phyloP scores from a whole-genome alignment of 1,140 invertebrate species.

The Frieseomelitta varia region DNA sequence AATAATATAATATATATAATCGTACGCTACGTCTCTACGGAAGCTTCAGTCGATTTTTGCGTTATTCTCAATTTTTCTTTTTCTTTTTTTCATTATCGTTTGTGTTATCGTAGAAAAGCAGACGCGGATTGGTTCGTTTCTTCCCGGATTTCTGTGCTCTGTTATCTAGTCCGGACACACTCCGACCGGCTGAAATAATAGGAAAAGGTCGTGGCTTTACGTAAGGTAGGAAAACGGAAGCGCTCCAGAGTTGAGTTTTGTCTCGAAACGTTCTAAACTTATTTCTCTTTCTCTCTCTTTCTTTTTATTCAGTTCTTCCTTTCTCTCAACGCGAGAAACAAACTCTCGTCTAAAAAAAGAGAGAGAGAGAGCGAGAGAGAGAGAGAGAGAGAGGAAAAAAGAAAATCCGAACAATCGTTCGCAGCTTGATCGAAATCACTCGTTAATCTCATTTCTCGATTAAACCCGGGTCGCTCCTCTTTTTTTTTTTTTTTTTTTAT shows the following conservation, averaged over 20 bases:
- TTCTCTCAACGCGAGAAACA: neutral
- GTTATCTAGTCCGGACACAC: slow-evolving; percentile 28
- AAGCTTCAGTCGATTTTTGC: neutral
- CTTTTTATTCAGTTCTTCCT: neutral
- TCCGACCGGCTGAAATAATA: slow-evolving; percentile 54
- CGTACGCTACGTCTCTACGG: too few species aligned
- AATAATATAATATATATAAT: too few species aligned
- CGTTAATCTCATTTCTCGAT: slow-evolving; percentile 31
- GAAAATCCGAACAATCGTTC: neutral
- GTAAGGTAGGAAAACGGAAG: slow-evolving; percentile 19
- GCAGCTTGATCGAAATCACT: slow-evolving; percentile 13
- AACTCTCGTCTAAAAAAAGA: neutral
- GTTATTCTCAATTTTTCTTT: neutral
- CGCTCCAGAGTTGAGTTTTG: neutral
- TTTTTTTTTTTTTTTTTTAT: neutral
- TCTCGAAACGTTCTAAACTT: slow-evolving; percentile 11
- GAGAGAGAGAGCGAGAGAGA: neutral
- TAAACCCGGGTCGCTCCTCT: slow-evolving; percentile 21
- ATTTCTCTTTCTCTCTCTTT: neutral
- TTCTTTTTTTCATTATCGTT: neutral
- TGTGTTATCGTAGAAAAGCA: slow-evolving; percentile 25
- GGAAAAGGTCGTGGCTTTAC: neutral
- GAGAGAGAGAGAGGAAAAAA: neutral
- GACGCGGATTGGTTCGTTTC: slow-evolving; percentile 32
- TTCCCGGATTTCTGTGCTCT: slow-evolving; percentile 1